Evolutionary conservation across 2,888 invertebrate species (phyloP), one percentile per base, ranked within the genome.

Genomic region (Papilio demoleus): DNA sequence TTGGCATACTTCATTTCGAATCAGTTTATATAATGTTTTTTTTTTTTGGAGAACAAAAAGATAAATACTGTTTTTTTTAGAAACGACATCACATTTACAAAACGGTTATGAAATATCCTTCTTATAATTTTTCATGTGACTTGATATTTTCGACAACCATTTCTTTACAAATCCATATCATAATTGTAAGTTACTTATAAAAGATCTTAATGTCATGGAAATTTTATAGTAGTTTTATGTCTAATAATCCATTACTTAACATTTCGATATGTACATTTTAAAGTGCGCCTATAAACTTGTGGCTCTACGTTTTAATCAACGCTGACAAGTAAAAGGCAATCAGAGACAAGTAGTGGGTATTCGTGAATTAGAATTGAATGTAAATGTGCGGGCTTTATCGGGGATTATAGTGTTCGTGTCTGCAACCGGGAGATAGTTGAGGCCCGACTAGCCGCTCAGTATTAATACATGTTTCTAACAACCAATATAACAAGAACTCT

Each of bases 331-430:
- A 87, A 84, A 84, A 89, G 86, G 90, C 90, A 90, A 92, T 92
- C 92, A 90, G 85, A 77, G 77, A 75, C 77, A 79, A 88, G 88
- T 89, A 86, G 86, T 85, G 87, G 88, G 86, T 83, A 83, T 87
- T 80, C 81, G 85, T 81, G 84, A 92, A 92, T 92, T 91, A 91
- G 92, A 92, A 92, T 92, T 92, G 92, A 92, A 93, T 93, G 93
- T 93, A 93, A 93, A 93, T 93, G 93, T 93, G 93, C 93, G 93
- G 93, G 93, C 91, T 92, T 93, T 93, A 93, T 93, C 93, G 89
- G 87, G 92, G 93, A 93, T 93, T 93, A 93, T 93, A 93, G 93
- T 93, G 90, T 88, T 88, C 90, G 88, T 81, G 85, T 88, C 92
- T 92, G 92, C 87, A 83, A 87, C 79, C 82, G 80, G 83, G 85